Evolutionary conservation across 2,888 invertebrate genomes (phyloP).

Genomic region (Ptychoptera contaminata): DNA sequence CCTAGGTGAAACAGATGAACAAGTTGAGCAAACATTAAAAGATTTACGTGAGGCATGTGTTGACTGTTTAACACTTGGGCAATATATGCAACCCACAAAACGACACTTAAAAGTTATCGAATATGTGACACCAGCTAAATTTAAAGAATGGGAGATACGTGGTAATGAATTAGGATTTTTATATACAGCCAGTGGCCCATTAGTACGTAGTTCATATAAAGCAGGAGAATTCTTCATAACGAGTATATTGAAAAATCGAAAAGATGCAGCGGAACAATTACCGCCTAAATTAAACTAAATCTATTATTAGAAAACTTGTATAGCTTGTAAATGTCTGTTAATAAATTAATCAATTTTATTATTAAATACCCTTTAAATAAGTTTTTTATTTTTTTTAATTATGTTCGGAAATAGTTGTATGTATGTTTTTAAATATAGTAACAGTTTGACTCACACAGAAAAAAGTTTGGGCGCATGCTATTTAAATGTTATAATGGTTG

Average conservation of each 20-base stretch:
- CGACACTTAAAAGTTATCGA: slow-evolving; percentile 86
- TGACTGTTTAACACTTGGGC: slow-evolving; percentile 92
- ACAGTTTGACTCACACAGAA: too few species aligned
- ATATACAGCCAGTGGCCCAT: slow-evolving; percentile 93
- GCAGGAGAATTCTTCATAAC: slow-evolving; percentile 92
- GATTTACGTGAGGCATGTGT: slow-evolving; percentile 72
- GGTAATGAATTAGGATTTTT: slow-evolving; percentile 81
- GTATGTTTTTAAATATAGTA: too few species aligned
- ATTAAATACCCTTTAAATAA: too few species aligned
- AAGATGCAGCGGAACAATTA: slow-evolving; percentile 2
- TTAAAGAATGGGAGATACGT: slow-evolving; percentile 65
- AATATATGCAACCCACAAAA: slow-evolving; percentile 99
- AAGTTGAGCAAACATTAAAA: slow-evolving; percentile 72
- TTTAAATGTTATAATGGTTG: too few species aligned
- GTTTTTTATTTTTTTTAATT: too few species aligned
- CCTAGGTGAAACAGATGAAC: slow-evolving; percentile 75
- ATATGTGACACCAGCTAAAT: slow-evolving; percentile 93
- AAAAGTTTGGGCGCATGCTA: too few species aligned
- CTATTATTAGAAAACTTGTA: too few species aligned
- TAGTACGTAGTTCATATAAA: slow-evolving; percentile 92
- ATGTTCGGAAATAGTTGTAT: too few species aligned
- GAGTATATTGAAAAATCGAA: slow-evolving; percentile 52
- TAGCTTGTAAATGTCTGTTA: too few species aligned
- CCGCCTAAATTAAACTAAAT: too few species aligned
- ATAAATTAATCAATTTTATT: too few species aligned